Evolutionary conservation across 2,113 vertebrate genomes (phyloP).

Genomic region (Lepus europaeus): DNA sequence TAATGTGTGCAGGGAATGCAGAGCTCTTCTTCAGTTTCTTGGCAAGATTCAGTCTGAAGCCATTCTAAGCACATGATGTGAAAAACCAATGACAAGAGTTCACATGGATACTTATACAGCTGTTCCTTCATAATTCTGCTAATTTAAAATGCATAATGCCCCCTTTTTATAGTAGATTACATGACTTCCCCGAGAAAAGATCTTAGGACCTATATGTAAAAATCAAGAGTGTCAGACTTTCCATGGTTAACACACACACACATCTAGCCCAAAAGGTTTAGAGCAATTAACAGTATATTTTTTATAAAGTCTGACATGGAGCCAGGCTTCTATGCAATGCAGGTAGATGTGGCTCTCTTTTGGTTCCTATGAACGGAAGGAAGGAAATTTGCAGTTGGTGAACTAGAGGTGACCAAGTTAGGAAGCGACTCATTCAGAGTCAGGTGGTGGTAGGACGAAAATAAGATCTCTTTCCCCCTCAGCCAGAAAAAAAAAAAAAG

Average conservation of each 20-base stretch:
- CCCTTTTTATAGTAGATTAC: background rate
- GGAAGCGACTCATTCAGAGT: background rate
- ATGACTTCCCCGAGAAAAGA: slow-evolving; percentile 28
- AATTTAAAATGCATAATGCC: slow-evolving; percentile 55
- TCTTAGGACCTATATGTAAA: background rate
- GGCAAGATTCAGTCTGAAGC: slow-evolving; percentile 41
- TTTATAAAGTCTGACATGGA: background rate
- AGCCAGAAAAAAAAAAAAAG: background rate
- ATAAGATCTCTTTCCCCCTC: background rate
- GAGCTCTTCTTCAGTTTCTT: slow-evolving; percentile 51
- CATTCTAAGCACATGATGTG: slow-evolving; percentile 41
- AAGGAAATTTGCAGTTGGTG: background rate
- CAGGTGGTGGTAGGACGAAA: background rate
- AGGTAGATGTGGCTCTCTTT: background rate
- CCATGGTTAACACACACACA: background rate
- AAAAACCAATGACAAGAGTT: slow-evolving; percentile 42
- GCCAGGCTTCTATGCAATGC: background rate
- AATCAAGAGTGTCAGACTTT: background rate
- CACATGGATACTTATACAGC: background rate
- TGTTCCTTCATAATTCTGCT: slow-evolving; percentile 18
- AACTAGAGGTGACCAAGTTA: background rate
- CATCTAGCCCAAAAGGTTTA: background rate
- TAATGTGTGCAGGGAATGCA: slow-evolving; percentile 60
- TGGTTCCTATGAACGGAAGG: background rate
- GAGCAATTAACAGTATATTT: background rate